Evolutionary conservation across 2,113 vertebrate genomes (phyloP).

Genomic region (Pangasianodon gigas): DNA sequence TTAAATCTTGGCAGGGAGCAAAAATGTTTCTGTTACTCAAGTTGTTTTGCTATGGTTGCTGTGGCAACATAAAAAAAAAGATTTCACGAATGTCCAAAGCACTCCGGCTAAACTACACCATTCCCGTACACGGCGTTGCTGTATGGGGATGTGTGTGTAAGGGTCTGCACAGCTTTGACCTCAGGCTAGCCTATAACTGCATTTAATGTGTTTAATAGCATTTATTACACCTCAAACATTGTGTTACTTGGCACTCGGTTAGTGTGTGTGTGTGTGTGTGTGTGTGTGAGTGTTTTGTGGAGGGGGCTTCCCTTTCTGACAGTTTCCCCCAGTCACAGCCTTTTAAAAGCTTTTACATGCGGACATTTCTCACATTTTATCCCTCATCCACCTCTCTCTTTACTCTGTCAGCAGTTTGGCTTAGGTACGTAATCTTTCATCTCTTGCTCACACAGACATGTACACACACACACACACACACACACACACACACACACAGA

Average conservation of each 20-base stretch:
- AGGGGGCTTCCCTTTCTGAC: conserved; percentile 14
- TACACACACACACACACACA: conserved; percentile 16
- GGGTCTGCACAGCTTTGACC: neutral
- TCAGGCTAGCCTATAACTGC: neutral
- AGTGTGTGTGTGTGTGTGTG: conserved; percentile 52
- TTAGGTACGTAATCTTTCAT: conserved; percentile 15
- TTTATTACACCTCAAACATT: conserved; percentile 30
- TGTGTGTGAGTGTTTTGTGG: conserved; percentile 54
- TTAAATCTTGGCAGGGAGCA: neutral
- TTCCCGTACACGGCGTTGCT: neutral
- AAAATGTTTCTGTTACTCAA: neutral
- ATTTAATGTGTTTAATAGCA: neutral
- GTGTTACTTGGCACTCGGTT: conserved; percentile 43
- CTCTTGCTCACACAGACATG: neutral
- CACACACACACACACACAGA: conserved; percentile 23
- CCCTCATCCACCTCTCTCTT: conserved; percentile 46
- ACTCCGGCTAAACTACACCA: neutral
- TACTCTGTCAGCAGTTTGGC: conserved; percentile 55
- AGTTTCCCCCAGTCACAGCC: conserved; percentile 31
- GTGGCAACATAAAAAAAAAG: neutral
- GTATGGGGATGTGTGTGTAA: neutral
- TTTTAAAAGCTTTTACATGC: conserved; percentile 52
- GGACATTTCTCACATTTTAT: conserved; percentile 55
- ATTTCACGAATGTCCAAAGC: neutral
- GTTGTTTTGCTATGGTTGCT: neutral